Conservation (phyloP, 2,888 invertebrate species). For the Auanema sp. region DNA sequence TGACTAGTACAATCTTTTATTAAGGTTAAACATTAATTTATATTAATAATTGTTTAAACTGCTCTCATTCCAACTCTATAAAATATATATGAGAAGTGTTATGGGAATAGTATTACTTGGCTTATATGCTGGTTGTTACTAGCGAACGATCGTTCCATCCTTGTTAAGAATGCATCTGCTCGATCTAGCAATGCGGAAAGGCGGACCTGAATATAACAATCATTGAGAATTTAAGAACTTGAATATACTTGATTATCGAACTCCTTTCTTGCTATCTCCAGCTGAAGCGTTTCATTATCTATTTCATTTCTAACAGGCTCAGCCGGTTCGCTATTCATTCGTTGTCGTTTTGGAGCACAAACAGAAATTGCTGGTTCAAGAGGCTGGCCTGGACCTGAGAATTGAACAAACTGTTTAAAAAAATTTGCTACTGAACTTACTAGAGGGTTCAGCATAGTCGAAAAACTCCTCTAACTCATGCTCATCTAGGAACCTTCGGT, state of each 20-base stretch:
- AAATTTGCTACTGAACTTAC: background rate
- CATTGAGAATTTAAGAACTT: background rate
- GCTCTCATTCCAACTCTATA: too few relatives aligned
- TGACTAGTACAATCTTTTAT: too few relatives aligned
- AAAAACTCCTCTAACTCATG: background rate
- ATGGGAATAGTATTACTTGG: too few relatives aligned
- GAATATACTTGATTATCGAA: slow-evolving; percentile 20
- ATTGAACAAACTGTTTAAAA: background rate
- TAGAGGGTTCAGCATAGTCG: too few relatives aligned
- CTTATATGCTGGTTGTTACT: too few relatives aligned
- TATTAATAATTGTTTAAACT: too few relatives aligned
- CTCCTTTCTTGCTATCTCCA: slow-evolving; percentile 16
- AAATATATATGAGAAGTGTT: too few relatives aligned
- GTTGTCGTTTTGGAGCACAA: background rate
- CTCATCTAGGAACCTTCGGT: background rate
- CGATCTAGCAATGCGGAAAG: slow-evolving; percentile 32
- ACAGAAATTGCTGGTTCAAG: background rate
- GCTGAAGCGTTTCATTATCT: background rate
- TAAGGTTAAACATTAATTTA: too few relatives aligned
- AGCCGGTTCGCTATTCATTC: background rate
- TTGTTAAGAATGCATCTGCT: slow-evolving; percentile 26
- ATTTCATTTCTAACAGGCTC: background rate
- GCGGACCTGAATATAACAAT: slow-evolving; percentile 19
- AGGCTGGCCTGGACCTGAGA: background rate
- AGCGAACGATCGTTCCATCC: slow-evolving; percentile 20